Evolutionary conservation across 2,888 invertebrate genomes (phyloP), one percentile per base, ranked within the genome.

Genomic region (Anorthoa munda): DNA sequence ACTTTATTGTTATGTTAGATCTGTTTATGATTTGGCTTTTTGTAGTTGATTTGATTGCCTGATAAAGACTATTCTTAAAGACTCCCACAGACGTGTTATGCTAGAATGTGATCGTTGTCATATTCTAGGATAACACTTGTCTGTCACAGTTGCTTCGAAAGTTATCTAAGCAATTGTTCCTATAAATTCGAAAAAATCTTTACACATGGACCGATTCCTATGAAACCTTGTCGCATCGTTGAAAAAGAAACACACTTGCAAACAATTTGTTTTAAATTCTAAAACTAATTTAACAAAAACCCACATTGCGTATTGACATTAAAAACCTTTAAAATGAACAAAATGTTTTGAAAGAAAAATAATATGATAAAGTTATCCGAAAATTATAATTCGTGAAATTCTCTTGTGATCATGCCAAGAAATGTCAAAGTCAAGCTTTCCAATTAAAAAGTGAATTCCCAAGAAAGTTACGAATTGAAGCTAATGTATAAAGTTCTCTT

Each of bases 331-430:
- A 18, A 48, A 71, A 48, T 13, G 0, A 71, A 45, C 18, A 50
- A 45, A 79, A 71, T 1, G 3, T 46, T 46, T 39, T 56, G 11
- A 45, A 69, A 77, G 55, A 69, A 78, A 60, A 53, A 65, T 72
- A 66, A 48, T 26, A 15, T 50, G 39, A 48, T 39, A 12, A 77
- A 26, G 15, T 66, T 66, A 53, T 55, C 48, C 13, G 12, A 39
- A 68, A 76, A 68, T 79, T 66, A 71, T 78, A 74, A 71, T 53
- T 79, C 31, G n/a, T 17, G 26, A 23, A 67, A 78, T 18, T 71
- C 78, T 82, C 58, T 59, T 26, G 71, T 56, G 73, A 50, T 73
- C 71, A 79, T 55, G 63, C 55, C 39, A 56, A 65, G 58, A 71
- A 70, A 82, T 66, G 63, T 63, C 77, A 63, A 69, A 77, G 65